Evolutionary conservation across 2,888 invertebrate species (phyloP).

Genomic region (Flabesymbios commensalis): DNA sequence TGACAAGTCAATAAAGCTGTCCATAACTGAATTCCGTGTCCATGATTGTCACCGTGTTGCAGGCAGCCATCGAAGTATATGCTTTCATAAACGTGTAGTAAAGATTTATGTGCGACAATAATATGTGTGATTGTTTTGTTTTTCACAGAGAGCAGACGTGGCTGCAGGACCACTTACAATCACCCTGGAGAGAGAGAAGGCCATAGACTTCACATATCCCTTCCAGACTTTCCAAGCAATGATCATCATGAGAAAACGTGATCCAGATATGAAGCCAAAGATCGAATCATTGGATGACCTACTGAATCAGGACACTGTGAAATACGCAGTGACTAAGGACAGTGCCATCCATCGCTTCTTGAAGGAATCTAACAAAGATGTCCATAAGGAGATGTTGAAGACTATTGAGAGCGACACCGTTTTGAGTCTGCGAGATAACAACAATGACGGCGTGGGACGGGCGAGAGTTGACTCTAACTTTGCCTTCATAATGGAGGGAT

Average conservation of each 20-base stretch:
- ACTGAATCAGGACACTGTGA: background rate
- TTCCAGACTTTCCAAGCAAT: background rate
- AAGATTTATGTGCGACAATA: too few species aligned
- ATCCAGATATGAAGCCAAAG: background rate
- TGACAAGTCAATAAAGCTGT: too few species aligned
- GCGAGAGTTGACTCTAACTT: background rate
- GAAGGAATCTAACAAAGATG: background rate
- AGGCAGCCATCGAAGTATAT: too few species aligned
- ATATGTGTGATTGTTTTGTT: too few species aligned
- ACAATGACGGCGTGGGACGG: background rate
- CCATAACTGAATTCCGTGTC: too few species aligned
- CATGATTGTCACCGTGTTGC: too few species aligned
- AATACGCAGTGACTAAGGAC: background rate
- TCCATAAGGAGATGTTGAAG: background rate
- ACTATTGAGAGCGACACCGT: background rate
- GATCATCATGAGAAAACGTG: background rate
- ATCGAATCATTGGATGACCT: background rate
- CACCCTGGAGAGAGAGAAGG: background rate
- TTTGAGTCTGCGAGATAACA: background rate
- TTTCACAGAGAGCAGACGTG: background rate
- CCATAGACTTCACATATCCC: background rate
- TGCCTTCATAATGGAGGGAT: constrained; percentile 16
- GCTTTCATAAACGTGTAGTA: too few species aligned
- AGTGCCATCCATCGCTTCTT: background rate
- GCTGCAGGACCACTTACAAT: background rate